Base-by-base conservation (phyloP, 2,113 vertebrate species). In the Leptobrachium leishanense region DNA sequence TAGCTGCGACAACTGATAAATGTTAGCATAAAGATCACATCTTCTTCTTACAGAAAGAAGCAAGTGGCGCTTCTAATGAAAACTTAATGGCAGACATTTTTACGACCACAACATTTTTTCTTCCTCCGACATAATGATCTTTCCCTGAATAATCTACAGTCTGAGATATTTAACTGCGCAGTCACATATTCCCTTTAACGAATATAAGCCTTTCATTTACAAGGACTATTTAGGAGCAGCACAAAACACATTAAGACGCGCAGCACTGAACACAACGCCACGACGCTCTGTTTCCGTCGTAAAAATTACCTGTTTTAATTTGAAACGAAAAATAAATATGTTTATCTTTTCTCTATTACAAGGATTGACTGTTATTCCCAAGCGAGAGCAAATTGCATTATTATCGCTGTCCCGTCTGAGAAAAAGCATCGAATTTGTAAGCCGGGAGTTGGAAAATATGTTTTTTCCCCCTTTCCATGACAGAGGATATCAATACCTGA, bases 361-460 rank as follows among this genome's bases (percentile, higher is more conserved):
- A 86, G 70, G 82, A 64, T 83, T 70, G 83, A 79, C 74, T 89
- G 84, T 88, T 85, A 86, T 86, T 88, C 76, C 81, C 82, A 74
- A 15, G 77, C 82, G 84, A 87, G 86, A 81, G 86, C 77, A 88
- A 91, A 88, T 87, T 84, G 84, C 84, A 87, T 89, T 78, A 86
- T 89, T 87, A 88, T 90, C 87, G 87, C 80, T 85, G 75, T 76
- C 85, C 87, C 85, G 46, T 82, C 72, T 82, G 76, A 70, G 78
- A 77, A 87, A 88, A 90, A 83, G 73, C 65, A 83, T 44, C 82
- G 82, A 84, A 81, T 85, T 84, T 85, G 83, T 71, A 84, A 71
- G 85, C 84, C 74, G 74, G 86, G 70, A 84, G 79, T 74, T 76
- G 85, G 85, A 82, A 89, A 68, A 73, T 85, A 86, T 82, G 71